Percentiles rank a stretch among this genome's conserved stretches.
Conservation (phyloP, 2,113 vertebrate species). For the Lophochroa leadbeateri region DNA sequence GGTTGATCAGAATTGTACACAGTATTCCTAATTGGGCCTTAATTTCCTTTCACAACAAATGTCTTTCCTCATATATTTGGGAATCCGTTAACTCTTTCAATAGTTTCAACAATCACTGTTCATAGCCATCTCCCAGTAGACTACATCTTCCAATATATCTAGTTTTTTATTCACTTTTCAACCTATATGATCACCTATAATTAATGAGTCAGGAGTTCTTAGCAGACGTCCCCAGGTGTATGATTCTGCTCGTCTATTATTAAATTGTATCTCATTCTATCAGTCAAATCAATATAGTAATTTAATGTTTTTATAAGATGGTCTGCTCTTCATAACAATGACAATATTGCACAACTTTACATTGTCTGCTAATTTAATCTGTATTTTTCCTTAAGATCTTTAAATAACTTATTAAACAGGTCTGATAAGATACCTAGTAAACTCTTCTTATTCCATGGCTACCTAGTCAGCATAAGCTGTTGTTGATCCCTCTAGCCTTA, state of each 20-base stretch:
- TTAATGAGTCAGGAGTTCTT: not conserved
- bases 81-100: not conserved
- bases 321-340: not conserved
- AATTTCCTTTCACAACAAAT: not conserved
- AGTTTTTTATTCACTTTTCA: not conserved
- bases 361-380: not conserved
- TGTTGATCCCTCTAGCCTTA: not conserved
- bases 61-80: not conserved
- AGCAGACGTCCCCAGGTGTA: not conserved
- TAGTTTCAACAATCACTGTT: not conserved
- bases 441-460: not conserved
- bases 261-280: not conserved
- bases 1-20: not conserved
- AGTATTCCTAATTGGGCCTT: not conserved
- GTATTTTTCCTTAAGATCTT: not conserved
- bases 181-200: not conserved
- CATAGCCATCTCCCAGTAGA: not conserved
- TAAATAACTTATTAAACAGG: not conserved
- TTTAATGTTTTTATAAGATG: not conserved
- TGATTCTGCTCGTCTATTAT: not conserved
- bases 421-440: not conserved
- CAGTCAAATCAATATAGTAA: not conserved
- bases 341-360: not conserved
- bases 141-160: not conserved
- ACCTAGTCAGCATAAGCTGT: not conserved